Base-by-base conservation (phyloP, 2,797 vertebrate genomes). In the Protosalanx chinensis region DNA sequence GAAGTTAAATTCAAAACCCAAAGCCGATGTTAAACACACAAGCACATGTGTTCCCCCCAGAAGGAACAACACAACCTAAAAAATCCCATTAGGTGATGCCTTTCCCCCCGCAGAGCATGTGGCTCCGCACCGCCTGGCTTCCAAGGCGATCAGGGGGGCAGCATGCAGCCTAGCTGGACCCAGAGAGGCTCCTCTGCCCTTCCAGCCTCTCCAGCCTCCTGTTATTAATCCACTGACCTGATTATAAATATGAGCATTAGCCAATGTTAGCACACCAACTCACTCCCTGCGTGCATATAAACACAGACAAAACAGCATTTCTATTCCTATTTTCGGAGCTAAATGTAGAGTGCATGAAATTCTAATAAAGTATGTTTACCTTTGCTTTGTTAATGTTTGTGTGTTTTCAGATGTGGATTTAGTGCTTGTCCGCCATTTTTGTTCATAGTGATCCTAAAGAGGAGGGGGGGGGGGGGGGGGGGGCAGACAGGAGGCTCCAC, bases 341-440 rank as follows among this genome's bases (percentile, higher is more conserved):
- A 59, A 56, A 70, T 41, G 49, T 70, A 69, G 75, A 81, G 71
- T 32, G 77, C 73, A 81, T 77, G 72, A 79, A 73, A 60, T 61
- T 49, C 67, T 73, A 73, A 27, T 27, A 27, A 76, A 80, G 81
- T 80, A 35, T 76, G 81, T 88, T 92, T 91, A 91, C 91, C 91
- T 91, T 91, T 79, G 85, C 76, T 88, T 75, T 81, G 79, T 83
- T 83, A 88, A 89, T 82, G 85, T 89, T 82, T 87, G 76, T 87
- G 82, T 89, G 84, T 90, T 82, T 89, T 82, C 88, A 87, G 87
- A 72, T 88, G 89, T 88, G 80, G 88, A 81, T 84, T 91, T 87
- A 92, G 86, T 88, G 88, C 85, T 79, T 89, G 84, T 91, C 92
- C 92, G 92, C 92, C 92, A 93, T 94, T 86, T 93, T 92, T 90